Conservation (phyloP, 2,888 invertebrate genomes). For the Eupithecia abbreviata region DNA sequence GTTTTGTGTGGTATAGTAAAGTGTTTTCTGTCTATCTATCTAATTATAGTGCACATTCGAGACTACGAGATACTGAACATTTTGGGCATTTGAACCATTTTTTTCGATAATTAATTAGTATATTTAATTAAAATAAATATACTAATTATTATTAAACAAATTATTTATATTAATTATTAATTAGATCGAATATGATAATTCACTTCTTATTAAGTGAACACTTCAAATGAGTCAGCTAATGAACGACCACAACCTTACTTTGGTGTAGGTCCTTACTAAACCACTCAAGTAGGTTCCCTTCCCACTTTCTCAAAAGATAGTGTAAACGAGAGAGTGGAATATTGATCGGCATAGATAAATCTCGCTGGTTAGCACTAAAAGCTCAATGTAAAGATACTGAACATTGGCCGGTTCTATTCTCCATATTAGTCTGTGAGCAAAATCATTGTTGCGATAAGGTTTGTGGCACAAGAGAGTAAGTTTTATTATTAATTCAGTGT, state of each 20-base stretch:
- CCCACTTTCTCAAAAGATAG: not conserved
- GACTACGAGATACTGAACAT: no score
- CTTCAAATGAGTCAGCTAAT: no score
- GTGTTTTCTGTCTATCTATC: no score
- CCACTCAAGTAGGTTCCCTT: not conserved
- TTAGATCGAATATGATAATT: no score
- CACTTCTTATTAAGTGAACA: no score
- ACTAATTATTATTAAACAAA: no score
- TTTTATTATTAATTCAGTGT: not conserved
- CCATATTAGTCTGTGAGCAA: slow-evolving; percentile 52
- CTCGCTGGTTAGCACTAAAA: slow-evolving; percentile 21
- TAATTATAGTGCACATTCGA: no score
- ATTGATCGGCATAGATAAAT: not conserved
- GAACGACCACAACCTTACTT: not conserved
- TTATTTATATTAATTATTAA: no score
- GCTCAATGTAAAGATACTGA: slow-evolving; percentile 29
- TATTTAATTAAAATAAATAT: no score
- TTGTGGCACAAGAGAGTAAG: not conserved
- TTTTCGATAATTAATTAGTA: no score
- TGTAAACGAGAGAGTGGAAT: not conserved
- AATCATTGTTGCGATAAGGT: slow-evolving; percentile 43
- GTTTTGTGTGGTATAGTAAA: no score
- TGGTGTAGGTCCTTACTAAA: not conserved
- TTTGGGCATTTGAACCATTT: no score
- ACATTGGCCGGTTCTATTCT: slow-evolving; percentile 45